phyloP scores from a whole-genome alignment of 2,113 vertebrate species.

The Psilopogon haemacephalus region DNA sequence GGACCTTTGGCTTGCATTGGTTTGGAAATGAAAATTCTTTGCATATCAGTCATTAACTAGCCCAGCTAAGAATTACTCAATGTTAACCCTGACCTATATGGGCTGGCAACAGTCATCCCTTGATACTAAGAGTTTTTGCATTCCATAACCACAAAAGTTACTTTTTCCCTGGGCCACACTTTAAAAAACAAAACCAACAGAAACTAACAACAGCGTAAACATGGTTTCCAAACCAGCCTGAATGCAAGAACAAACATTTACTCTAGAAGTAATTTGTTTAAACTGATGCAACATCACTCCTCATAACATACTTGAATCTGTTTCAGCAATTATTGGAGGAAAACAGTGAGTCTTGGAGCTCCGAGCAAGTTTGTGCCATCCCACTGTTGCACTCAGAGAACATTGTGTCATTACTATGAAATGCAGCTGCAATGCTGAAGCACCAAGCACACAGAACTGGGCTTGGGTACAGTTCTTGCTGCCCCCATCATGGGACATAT shows the following conservation, averaged over 20 bases:
- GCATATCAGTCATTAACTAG: conserved; percentile 51
- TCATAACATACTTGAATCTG: conserved; percentile 24
- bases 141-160: background rate
- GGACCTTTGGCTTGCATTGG: conserved; percentile 38
- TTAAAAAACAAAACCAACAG: background rate
- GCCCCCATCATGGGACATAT: background rate
- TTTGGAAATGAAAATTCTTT: conserved; percentile 61
- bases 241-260: background rate
- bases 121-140: background rate
- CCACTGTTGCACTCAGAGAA: background rate
- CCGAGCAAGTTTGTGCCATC: background rate
- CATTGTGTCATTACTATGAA: background rate
- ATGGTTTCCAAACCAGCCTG: background rate
- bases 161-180: background rate
- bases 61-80: conserved; percentile 31
- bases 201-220: background rate
- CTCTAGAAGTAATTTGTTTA: background rate
- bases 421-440: background rate
- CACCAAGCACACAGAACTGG: background rate
- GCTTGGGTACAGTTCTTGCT: background rate
- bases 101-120: conserved; percentile 2
- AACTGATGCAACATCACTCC: background rate
- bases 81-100: conserved; percentile 16
- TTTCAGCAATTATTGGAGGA: conserved; percentile 20
- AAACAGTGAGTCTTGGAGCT: background rate